phyloP scores from a whole-genome alignment of 2,888 invertebrate genomes.

The Sepioteuthis lessoniana region DNA sequence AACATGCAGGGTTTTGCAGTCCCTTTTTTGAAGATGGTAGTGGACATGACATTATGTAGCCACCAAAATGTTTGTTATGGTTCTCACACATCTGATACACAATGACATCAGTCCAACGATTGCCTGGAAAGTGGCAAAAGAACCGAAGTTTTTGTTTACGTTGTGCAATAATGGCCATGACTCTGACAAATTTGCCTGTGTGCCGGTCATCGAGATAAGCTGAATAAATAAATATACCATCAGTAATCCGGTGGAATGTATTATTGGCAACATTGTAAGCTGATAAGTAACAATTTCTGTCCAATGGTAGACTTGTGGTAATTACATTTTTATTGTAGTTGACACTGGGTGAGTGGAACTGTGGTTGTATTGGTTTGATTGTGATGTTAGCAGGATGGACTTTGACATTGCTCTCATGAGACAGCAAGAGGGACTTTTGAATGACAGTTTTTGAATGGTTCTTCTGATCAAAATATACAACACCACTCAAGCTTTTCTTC shows the following conservation, averaged over 20 bases:
- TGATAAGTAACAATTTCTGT: constrained; percentile 52
- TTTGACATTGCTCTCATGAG: background rate
- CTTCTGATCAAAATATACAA: constrained; percentile 25
- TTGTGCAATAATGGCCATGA: constrained; percentile 59
- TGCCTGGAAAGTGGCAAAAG: constrained; percentile 58
- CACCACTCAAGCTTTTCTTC: background rate
- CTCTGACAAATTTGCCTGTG: constrained; percentile 54
- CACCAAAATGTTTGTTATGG: constrained; percentile 66
- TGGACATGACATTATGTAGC: constrained; percentile 65
- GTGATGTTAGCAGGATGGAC: constrained; percentile 36
- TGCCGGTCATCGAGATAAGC: constrained; percentile 69
- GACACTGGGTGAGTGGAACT: background rate
- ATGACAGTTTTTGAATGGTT: background rate
- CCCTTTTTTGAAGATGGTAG: constrained; percentile 54
- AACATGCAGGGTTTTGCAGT: constrained; percentile 52
- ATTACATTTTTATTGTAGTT: background rate
- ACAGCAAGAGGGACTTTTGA: background rate
- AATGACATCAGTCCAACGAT: constrained; percentile 50
- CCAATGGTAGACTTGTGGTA: background rate
- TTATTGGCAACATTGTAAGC: constrained; percentile 53
- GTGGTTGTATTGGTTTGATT: constrained; percentile 24
- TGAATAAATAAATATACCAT: constrained; percentile 60
- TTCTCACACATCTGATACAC: constrained; percentile 70
- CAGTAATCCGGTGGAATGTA: constrained; percentile 54
- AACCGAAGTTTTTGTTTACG: constrained; percentile 55